phyloP scores from a whole-genome alignment of 64 coral and sea anemone species.

The Montipora efflorescens region DNA sequence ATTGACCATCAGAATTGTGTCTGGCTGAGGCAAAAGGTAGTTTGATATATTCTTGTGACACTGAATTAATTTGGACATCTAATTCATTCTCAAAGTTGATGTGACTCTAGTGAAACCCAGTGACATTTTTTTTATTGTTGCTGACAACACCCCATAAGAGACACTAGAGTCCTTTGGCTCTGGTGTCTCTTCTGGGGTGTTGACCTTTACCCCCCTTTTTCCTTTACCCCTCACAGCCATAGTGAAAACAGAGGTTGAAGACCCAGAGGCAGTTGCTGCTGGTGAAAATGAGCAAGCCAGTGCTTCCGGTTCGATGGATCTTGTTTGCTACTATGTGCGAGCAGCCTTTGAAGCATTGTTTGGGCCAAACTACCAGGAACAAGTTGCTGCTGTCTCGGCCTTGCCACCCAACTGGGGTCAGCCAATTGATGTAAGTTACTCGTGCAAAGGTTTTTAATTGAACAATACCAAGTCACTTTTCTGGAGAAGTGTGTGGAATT shows the following conservation, averaged over 20 bases:
- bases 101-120: no score
- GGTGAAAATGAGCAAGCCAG: neutral
- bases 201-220: no score
- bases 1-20: no score
- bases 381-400: neutral
- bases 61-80: no score
- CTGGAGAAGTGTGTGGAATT: neutral
- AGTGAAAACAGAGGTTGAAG: neutral
- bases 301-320: neutral
- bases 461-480: neutral
- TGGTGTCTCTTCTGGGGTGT: no score
- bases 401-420: conserved; percentile 21
- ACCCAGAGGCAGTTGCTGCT: neutral
- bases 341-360: neutral
- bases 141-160: no score
- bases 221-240: neutral
- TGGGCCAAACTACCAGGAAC: neutral
- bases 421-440: neutral
- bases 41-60: no score
- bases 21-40: no score
- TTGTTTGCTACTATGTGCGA: neutral
- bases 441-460: neutral
- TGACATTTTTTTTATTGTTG: no score
- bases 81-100: no score
- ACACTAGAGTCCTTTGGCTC: no score